Base-by-base conservation (phyloP, 2,797 vertebrate genomes). In the Eurystomus glaucurus region DNA sequence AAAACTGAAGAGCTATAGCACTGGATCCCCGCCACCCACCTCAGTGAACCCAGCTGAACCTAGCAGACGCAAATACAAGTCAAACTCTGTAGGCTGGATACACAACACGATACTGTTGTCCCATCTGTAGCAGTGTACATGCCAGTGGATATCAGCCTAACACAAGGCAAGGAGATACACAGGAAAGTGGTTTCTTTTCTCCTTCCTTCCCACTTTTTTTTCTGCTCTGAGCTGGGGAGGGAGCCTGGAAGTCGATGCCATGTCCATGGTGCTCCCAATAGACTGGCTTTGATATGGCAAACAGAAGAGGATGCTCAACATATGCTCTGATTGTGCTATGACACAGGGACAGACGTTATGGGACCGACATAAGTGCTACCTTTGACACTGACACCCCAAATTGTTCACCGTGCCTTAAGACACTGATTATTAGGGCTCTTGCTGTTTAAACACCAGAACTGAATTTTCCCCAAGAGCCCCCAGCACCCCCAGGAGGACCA, bases 111-210 rank as follows among this genome's bases (percentile, higher is more conserved):
- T 93, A 91, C 90, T 96, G 88, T 90, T 91, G 88, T 93, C 94
- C 96, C 95, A 96, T 96, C 96, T 96, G 95, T 88, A 61, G 90
- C 82, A 51, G 17, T 19, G 43, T 45, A 90, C 76, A 88, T 81
- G 96, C 95, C 96, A 93, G 76, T 83, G 72, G 85, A 88, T 94
- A 95, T 90, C 87, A 90, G 72, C 69, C 88, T 88, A 96, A 88
- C 85, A 62, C 93, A 79, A 80, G 35, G 50, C 21, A 11, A 72
- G 62, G 31, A 93, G 79, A 58, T 75, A 80, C 71, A 75, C 0
- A 0, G 55, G 46, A 61, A 81, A 93, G 70, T 1, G 0, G 41
- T 46, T 48, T 65, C 48, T 93, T 92, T 93, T 62, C 57, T 90
- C 58, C 62, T 78, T 74, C 76, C 48, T 94, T 81, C 43, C 60